Evolutionary conservation across 2,797 vertebrate genomes (phyloP).

Genomic region (Lindbergichthys nudifrons): DNA sequence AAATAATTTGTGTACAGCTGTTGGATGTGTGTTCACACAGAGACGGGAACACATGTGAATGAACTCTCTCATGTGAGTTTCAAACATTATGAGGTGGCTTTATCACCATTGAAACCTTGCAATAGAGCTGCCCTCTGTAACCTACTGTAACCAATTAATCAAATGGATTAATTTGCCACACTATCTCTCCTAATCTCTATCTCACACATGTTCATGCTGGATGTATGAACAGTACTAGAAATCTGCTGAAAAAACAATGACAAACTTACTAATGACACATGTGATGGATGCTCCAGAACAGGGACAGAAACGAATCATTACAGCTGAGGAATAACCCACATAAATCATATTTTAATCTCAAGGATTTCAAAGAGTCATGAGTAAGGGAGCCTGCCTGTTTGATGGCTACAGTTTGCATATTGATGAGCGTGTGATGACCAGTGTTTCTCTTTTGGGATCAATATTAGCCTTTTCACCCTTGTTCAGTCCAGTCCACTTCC

Average conservation of each 20-base stretch:
- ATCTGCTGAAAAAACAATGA: conserved; percentile 49
- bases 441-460: conserved; percentile 42
- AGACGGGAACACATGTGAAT: conserved; percentile 11
- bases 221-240: conserved; percentile 17
- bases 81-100: not conserved
- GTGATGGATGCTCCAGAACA: conserved; percentile 22
- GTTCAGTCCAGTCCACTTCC: conserved; percentile 18
- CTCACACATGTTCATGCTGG: not conserved
- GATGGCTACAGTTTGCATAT: conserved; percentile 37
- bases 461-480: conserved; percentile 49
- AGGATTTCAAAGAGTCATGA: conserved; percentile 2
- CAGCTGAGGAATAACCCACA: not conserved
- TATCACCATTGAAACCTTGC: conserved; percentile 36
- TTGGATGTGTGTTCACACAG: conserved; percentile 2
- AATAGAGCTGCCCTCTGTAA: conserved; percentile 35
- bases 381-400: conserved; percentile 12
- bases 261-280: conserved; percentile 27
- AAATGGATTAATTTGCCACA: conserved; percentile 32
- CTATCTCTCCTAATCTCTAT: not conserved
- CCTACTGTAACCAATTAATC: conserved; percentile 60
- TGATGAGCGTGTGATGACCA: conserved; percentile 38
- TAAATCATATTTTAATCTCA: conserved; percentile 19
- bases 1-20: conserved; percentile 41
- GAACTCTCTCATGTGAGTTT: not conserved
- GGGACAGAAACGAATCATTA: conserved; percentile 23